Conservation (phyloP, 2,113 vertebrate species). For the Ammodytes marinus region DNA sequence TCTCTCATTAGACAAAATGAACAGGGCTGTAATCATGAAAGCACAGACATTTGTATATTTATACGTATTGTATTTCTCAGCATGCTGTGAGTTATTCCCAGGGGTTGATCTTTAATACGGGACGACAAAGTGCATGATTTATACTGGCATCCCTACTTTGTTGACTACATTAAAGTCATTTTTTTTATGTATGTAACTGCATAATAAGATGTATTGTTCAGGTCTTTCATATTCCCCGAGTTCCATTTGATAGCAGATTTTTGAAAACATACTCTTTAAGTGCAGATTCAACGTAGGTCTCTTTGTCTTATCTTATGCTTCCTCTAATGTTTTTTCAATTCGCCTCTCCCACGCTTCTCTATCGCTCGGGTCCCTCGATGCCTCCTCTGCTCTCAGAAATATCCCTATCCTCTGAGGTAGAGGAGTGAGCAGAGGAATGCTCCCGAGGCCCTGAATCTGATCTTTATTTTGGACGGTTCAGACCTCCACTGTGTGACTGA, state of each 20-base stretch:
- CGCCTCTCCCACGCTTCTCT: constrained; percentile 35
- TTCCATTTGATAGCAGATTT: constrained; percentile 3
- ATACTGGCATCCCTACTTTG: neutral
- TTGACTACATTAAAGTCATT: neutral
- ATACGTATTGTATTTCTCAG: neutral
- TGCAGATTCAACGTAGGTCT: constrained; percentile 34
- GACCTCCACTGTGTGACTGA: constrained; percentile 49
- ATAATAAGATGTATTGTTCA: neutral
- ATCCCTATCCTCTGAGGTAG: constrained; percentile 55
- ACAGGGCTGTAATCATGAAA: neutral
- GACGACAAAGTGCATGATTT: neutral
- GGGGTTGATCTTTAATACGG: neutral
- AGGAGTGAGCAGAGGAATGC: constrained; percentile 41
- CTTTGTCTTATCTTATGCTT: constrained; percentile 25
- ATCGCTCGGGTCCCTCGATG: constrained; percentile 36
- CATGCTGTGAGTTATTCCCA: neutral
- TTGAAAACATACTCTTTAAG: constrained; percentile 13
- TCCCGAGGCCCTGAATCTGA: constrained; percentile 36
- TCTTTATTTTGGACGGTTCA: constrained; percentile 58
- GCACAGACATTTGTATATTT: constrained; percentile 12
- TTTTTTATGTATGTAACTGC: neutral
- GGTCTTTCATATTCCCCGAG: neutral
- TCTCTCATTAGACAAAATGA: neutral
- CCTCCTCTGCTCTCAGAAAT: constrained; percentile 67
- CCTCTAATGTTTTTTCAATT: constrained; percentile 34